Evolutionary conservation across 2,113 vertebrate species (phyloP).

Genomic region (Thryonomys swinderianus): DNA sequence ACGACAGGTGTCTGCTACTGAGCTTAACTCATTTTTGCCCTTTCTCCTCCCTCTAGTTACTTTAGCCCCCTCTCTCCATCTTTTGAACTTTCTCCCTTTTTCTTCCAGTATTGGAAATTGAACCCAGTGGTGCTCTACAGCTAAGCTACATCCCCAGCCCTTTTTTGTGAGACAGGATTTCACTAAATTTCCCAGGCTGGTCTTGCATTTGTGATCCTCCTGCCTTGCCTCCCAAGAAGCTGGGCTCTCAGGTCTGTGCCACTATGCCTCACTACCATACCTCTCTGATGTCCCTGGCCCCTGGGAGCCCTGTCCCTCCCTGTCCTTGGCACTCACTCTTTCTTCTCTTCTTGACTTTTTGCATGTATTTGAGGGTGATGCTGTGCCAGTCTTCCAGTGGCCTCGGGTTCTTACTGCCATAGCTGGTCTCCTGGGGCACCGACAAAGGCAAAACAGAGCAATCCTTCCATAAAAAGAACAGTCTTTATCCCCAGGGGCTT

Average conservation of each 20-base stretch:
- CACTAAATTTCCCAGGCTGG: not conserved
- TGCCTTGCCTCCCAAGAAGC: not conserved
- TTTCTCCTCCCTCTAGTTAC: not conserved
- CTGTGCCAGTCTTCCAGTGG: not conserved
- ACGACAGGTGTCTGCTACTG: not conserved
- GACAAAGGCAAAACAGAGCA: not conserved
- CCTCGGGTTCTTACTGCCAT: not conserved
- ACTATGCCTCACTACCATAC: not conserved
- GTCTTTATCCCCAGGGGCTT: not conserved
- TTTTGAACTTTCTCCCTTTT: not conserved
- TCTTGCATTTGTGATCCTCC: not conserved
- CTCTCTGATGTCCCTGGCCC: not conserved
- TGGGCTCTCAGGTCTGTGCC: not conserved
- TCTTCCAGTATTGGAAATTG: not conserved
- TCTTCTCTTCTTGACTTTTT: slow-evolving; percentile 14
- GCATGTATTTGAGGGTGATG: not conserved
- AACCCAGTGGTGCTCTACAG: not conserved
- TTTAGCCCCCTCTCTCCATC: not conserved
- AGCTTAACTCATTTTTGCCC: not conserved
- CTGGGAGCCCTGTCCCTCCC: not conserved
- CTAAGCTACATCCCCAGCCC: not conserved
- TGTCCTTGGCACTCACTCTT: slow-evolving; percentile 52
- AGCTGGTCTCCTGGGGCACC: not conserved
- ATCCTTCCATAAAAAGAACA: not conserved
- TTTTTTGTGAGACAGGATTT: not conserved